These are phyloP conservation scores for Dicyrtomina minuta DNA, from an alignment of 2,888 invertebrate genomes.

Conservation along the genomic window DNA sequence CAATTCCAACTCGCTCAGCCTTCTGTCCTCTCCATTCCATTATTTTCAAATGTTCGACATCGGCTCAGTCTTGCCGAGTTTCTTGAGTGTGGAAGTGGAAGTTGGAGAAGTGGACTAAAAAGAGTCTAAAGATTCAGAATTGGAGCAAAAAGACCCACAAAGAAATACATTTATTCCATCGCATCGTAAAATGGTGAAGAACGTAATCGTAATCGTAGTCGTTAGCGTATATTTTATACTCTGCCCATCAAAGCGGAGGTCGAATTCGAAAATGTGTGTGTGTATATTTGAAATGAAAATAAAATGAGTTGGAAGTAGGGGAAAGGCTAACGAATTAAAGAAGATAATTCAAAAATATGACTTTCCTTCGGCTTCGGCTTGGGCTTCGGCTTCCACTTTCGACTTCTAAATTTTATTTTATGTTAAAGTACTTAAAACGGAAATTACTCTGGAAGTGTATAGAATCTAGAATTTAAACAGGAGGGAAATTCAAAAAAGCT, in stretches of 20 bases:
- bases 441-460: no score
- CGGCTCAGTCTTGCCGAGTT: neutral
- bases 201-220: no score
- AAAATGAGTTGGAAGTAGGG: neutral
- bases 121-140: no score
- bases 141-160: no score
- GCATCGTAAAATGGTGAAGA: neutral
- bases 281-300: neutral
- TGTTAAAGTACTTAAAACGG: neutral
- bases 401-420: neutral
- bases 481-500: no score
- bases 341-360: neutral
- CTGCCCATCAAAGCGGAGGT: neutral
- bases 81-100: no score
- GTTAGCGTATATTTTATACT: slow-evolving; percentile 9
- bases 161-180: neutral
- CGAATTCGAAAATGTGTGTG: neutral
- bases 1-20: no score
- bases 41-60: neutral
- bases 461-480: no score
- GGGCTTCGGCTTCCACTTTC: neutral
- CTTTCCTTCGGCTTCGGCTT: neutral
- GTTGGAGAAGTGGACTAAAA: no score
- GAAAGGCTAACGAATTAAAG: neutral
- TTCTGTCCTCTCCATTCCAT: no score